Evolutionary conservation across 2,888 invertebrate genomes (phyloP), one percentile per base, ranked within the genome.

Genomic region (Arrhopalites spinosus): DNA sequence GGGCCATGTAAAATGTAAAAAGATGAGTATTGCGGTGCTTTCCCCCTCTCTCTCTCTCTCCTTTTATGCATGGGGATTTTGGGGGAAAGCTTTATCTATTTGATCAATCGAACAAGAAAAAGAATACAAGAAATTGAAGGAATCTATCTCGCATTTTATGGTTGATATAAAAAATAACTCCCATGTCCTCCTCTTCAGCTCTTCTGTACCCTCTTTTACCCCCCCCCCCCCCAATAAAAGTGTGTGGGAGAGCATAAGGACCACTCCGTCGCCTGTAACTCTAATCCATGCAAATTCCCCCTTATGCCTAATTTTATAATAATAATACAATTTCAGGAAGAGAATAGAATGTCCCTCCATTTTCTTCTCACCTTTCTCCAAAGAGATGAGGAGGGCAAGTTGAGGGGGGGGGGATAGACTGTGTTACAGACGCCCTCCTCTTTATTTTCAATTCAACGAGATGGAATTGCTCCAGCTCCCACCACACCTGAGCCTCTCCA

Each of bases 241-340:
- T 17, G 47, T 74, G 64, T 56, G 47, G 50, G 67, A 47, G 67
- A 67, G 45, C 56, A 64, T 53, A n/a, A n/a, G n/a, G n/a, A n/a
- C n/a, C n/a, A n/a, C n/a, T n/a, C n/a, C n/a, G n/a, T n/a, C n/a
- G n/a, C n/a, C n/a, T n/a, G n/a, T n/a, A n/a, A n/a, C 56, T 72
- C 30, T 64, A 71, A 71, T 75, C 66, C 66, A 56, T 71, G 23
- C 47, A 75, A 71, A 71, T 66, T 67, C 64, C 59, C 72, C 20
- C 74, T 75, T 71, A 75, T 66, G 64, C 56, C 56, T 75, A 75
- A 75, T 72, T 75, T 72, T 72, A 75, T 66, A 71, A 75, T n/a
- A n/a, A n/a, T 72, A 75, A 67, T 71, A 59, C 72, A 71, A 72
- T 72, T 75, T 70, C 30, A 2, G 30, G 2, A 20, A n/a, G 29